These are phyloP conservation scores for Tympanoctomys barrerae DNA, from an alignment of 2,797 vertebrate genomes.

Conservation along the genomic window DNA sequence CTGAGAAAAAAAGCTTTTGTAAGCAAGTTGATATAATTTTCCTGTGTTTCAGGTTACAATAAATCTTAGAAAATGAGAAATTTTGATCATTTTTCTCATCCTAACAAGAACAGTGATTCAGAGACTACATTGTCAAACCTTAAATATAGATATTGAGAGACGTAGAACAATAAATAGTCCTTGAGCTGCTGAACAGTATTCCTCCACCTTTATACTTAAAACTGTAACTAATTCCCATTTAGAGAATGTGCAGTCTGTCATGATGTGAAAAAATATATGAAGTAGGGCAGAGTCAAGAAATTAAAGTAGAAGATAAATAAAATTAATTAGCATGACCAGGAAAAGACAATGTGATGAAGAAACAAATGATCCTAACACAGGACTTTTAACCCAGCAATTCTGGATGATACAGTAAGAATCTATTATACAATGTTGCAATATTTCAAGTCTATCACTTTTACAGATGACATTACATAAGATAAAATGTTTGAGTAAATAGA, in stretches of 20 bases:
- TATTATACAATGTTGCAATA: neutral
- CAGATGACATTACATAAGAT: neutral
- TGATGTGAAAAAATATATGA: neutral
- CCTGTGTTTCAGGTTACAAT: neutral
- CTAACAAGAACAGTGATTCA: neutral
- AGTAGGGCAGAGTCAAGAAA: neutral
- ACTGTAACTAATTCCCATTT: neutral
- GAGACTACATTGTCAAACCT: neutral
- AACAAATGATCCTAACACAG: neutral
- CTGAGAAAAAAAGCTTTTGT: slow-evolving; percentile 24
- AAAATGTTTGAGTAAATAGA: slow-evolving; percentile 7
- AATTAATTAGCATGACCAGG: neutral
- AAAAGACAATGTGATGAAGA: neutral
- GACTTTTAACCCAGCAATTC: neutral
- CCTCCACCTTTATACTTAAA: neutral
- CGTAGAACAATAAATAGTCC: neutral
- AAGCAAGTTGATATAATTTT: neutral
- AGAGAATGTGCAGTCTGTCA: neutral
- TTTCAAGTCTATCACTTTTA: slow-evolving; percentile 49
- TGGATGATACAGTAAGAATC: neutral
- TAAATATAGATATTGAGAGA: neutral
- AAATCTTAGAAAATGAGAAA: neutral
- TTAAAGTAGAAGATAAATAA: neutral
- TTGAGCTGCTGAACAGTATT: neutral
- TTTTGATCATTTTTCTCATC: neutral